A percentile compares a stretch with the other conserved stretches of the same genome.
These are phyloP conservation scores for Candoia aspera DNA, from an alignment of 2,113 vertebrate species.

Conservation along the genomic window DNA sequence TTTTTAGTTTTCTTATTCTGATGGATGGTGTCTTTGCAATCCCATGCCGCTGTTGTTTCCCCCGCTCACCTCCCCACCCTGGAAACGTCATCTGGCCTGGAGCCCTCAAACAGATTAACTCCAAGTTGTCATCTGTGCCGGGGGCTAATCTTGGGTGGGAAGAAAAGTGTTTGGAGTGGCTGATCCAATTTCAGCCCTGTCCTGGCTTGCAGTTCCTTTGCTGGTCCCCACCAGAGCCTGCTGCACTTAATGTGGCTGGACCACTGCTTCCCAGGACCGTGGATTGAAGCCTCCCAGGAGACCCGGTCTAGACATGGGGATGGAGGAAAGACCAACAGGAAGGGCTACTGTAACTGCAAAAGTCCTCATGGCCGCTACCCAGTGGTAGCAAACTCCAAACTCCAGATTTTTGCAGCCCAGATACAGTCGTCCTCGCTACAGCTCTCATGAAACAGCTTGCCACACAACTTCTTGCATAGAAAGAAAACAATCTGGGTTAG, in stretches of 20 bases:
- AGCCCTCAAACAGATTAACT: conserved; percentile 55
- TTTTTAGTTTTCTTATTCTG: too few species aligned
- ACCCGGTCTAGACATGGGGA: neutral
- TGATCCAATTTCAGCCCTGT: conserved; percentile 46
- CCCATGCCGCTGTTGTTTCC: neutral
- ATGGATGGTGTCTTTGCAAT: neutral
- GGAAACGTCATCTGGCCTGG: conserved; percentile 27
- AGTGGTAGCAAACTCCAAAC: neutral
- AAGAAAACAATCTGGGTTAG: too few species aligned
- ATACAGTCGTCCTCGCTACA: too few species aligned
- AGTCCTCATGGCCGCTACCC: neutral
- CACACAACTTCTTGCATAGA: neutral
- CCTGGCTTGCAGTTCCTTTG: conserved; percentile 44
- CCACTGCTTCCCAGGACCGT: too few species aligned
- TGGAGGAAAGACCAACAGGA: neutral
- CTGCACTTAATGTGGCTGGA: neutral
- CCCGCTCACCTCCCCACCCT: conserved; percentile 13
- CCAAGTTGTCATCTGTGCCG: neutral
- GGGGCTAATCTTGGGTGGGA: conserved; percentile 57
- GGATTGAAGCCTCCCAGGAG: too few species aligned
- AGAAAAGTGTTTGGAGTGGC: conserved; percentile 60
- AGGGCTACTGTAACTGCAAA: neutral
- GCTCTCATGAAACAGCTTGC: too few species aligned
- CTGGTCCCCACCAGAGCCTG: neutral
- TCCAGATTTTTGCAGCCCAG: too few species aligned